These are phyloP conservation scores for Apostichopus californicus DNA, from an alignment of 35 echinoderm and acorn worm genomes.

Conservation along the genomic window DNA sequence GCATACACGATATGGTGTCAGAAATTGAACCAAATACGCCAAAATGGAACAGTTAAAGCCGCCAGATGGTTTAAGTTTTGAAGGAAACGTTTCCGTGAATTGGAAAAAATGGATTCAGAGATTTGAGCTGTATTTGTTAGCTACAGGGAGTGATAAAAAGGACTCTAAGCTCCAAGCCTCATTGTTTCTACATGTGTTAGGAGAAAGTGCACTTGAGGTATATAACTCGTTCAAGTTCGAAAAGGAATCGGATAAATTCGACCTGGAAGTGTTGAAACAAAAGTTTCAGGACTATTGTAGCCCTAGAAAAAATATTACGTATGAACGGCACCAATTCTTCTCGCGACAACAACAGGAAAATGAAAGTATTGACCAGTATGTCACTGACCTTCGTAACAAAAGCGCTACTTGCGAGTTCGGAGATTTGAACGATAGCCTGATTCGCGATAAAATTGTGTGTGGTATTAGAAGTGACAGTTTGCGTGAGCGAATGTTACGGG, in stretches of 20 bases:
- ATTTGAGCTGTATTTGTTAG: slow-evolving; percentile 39
- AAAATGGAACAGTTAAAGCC: slow-evolving; percentile 1
- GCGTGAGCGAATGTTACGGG: too few relatives aligned
- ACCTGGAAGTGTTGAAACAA: too few relatives aligned
- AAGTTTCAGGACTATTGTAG: slow-evolving; percentile 16
- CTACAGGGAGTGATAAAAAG: slow-evolving; percentile 33
- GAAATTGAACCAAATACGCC: too few relatives aligned
- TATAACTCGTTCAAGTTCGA: too few relatives aligned
- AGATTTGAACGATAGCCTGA: too few relatives aligned
- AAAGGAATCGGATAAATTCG: slow-evolving; percentile 2
- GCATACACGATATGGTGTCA: too few relatives aligned
- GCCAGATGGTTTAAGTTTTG: slow-evolving; percentile 28
- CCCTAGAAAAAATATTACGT: slow-evolving; percentile 8
- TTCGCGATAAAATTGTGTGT: too few relatives aligned
- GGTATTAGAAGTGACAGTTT: too few relatives aligned
- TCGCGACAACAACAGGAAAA: slow-evolving; percentile 8
- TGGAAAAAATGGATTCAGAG: slow-evolving; percentile 44
- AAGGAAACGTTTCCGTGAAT: slow-evolving; percentile 39
- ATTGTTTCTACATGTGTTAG: slow-evolving; percentile 38
- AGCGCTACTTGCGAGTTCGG: slow-evolving; percentile 39
- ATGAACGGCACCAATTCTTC: slow-evolving; percentile 25
- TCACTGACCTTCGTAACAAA: slow-evolving; percentile 56
- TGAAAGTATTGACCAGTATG: slow-evolving; percentile 26
- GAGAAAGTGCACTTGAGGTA: slow-evolving; percentile 25
- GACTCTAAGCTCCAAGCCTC: background rate